Evolutionary conservation across 2,113 vertebrate species (phyloP).

Genomic region (Proteles cristata): DNA sequence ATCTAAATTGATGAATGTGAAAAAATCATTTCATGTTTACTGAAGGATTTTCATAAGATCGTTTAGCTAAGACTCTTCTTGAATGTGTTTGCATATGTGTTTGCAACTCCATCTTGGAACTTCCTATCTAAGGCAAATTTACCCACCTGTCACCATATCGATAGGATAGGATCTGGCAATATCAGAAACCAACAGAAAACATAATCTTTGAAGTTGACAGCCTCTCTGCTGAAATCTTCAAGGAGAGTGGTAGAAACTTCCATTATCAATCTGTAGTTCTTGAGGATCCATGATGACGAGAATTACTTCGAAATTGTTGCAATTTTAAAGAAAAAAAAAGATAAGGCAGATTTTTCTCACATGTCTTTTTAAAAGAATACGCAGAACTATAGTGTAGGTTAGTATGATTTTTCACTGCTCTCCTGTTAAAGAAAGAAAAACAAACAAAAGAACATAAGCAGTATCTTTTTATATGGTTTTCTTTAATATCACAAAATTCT

Average conservation of each 20-base stretch:
- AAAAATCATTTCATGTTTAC: conserved; percentile 26
- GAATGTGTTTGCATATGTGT: not conserved
- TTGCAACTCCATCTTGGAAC: not conserved
- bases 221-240: not conserved
- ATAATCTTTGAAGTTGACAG: not conserved
- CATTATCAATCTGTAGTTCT: not conserved
- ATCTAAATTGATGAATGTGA: not conserved
- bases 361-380: not conserved
- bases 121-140: not conserved
- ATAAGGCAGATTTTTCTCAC: not conserved
- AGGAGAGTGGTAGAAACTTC: conserved; percentile 32
- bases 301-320: conserved; percentile 15
- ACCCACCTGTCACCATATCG: not conserved
- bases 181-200: not conserved
- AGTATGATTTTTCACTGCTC: conserved; percentile 30
- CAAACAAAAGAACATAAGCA: not conserved
- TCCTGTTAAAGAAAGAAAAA: conserved; percentile 30
- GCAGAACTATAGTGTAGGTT: not conserved
- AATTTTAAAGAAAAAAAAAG: conserved; percentile 55
- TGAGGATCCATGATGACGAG: not conserved
- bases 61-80: not conserved
- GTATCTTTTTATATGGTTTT: conserved; percentile 26
- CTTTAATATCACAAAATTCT: conserved; percentile 39
- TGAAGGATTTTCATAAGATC: not conserved
- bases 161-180: not conserved